These are phyloP conservation scores for Anguilla megastoma DNA, from an alignment of 2,797 vertebrate species.

Conservation along the genomic window DNA sequence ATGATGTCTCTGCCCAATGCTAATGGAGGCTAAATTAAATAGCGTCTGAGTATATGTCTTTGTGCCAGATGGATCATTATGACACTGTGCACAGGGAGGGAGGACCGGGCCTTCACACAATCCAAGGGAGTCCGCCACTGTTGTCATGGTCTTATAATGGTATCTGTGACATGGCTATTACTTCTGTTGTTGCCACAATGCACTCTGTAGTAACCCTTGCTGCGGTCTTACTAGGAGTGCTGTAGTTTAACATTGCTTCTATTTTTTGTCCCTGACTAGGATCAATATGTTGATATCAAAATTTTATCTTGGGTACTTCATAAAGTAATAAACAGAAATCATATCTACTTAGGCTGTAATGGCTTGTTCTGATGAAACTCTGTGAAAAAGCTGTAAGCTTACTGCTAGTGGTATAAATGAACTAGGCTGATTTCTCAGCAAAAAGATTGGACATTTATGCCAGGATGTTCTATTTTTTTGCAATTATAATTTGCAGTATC, in stretches of 20 bases:
- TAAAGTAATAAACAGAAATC: not conserved
- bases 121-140: not conserved
- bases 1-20: not conserved
- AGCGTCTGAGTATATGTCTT: conserved; percentile 15
- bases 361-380: not conserved
- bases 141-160: not conserved
- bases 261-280: not conserved
- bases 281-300: not conserved
- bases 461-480: not conserved
- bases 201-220: not conserved
- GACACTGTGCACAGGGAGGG: not conserved
- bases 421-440: not conserved
- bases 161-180: not conserved
- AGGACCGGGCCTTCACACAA: not conserved
- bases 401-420: not conserved
- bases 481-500: not conserved
- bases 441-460: not conserved
- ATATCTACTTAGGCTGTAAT: not conserved
- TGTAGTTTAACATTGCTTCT: not conserved
- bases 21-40: conserved; percentile 29
- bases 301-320: not conserved
- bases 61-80: conserved; percentile 14
- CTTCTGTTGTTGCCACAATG: not conserved
- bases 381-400: not conserved
- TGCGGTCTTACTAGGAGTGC: not conserved